Percentiles rank a stretch among this genome's conserved stretches.
phyloP scores from a whole-genome alignment of 1,140 invertebrate species.

The Macrobrachium rosenbergii region DNA sequence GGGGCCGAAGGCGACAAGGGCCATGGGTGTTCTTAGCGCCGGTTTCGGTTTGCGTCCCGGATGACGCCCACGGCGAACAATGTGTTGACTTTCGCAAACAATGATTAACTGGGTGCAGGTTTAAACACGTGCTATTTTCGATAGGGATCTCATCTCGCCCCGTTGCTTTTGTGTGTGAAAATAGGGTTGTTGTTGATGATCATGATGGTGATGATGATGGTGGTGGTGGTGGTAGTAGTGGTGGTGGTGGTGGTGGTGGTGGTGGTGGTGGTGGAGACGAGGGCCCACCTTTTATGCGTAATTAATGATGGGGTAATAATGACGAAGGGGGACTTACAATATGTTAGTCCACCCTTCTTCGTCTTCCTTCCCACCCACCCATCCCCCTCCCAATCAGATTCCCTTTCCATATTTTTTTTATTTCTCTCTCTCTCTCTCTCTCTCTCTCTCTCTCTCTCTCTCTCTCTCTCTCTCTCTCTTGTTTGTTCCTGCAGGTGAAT shows the following conservation, averaged over 20 bases:
- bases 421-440: neutral
- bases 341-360: neutral
- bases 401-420: neutral
- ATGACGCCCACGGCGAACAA: slow-evolving; percentile 35
- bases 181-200: neutral
- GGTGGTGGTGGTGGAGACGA: too few species aligned
- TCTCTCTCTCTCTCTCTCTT: neutral
- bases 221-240: too few species aligned
- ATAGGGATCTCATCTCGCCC: slow-evolving; percentile 50
- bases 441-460: slow-evolving; percentile 8
- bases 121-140: slow-evolving; percentile 64
- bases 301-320: too few species aligned
- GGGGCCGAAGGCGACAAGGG: slow-evolving; percentile 9
- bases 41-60: slow-evolving; percentile 19
- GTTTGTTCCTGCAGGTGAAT: neutral
- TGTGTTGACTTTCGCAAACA: slow-evolving; percentile 63
- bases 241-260: too few species aligned
- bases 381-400: neutral
- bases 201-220: too few species aligned
- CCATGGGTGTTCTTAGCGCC: slow-evolving; percentile 52
- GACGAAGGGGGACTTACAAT: too few species aligned
- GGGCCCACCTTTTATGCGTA: too few species aligned
- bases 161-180: slow-evolving; percentile 43
- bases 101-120: slow-evolving; percentile 64
- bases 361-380: neutral